Evolutionary conservation across 2,797 vertebrate genomes (phyloP), one percentile per base, ranked within the genome.

Genomic region (Lophius americanus): DNA sequence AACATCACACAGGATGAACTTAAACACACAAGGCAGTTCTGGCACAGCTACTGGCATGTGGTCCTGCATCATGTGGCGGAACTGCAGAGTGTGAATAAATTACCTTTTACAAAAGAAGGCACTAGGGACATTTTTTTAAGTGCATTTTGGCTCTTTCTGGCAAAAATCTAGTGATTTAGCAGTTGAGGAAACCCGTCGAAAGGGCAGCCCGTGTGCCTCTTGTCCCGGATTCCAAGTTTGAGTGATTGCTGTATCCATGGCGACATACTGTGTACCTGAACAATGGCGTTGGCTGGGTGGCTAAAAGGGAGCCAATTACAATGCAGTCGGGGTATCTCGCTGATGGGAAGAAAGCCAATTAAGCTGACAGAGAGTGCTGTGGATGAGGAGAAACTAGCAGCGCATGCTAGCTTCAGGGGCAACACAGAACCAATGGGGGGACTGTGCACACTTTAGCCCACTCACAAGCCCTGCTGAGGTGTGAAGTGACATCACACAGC

Each of bases 291-390:
- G 88, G 84, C 84, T 76, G 82, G 67, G 75, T 73, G 70, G 82
- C 83, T 91, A 85, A 89, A 88, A 90, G 84, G 74, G 73, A 92
- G 85, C 87, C 92, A 92, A 92, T 92, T 93, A 92, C 76, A 67
- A 90, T 74, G 64, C 79, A 73, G 79, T 63, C 76, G 70, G n/a
- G 83, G 83, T 85, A 81, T 88, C 73, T 90, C 47, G 75, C 85
- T 84, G 76, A 93, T 87, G 87, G 91, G 90, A 93, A 85, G 84
- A 14, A 41, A 85, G 89, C 90, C 91, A 94, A 93, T 94, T 93
- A 94, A 88, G 85, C 84, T 89, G 89, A 92, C 85, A 69, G 85
- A 88, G 85, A 81, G 67, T 64, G 72, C 74, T 78, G 77, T 80
- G 75, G 84, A 73, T 71, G 58, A 73, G 73, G 78, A 75, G 59